Conservation (phyloP, 2,113 vertebrate genomes). For the Amphiprion percula region DNA sequence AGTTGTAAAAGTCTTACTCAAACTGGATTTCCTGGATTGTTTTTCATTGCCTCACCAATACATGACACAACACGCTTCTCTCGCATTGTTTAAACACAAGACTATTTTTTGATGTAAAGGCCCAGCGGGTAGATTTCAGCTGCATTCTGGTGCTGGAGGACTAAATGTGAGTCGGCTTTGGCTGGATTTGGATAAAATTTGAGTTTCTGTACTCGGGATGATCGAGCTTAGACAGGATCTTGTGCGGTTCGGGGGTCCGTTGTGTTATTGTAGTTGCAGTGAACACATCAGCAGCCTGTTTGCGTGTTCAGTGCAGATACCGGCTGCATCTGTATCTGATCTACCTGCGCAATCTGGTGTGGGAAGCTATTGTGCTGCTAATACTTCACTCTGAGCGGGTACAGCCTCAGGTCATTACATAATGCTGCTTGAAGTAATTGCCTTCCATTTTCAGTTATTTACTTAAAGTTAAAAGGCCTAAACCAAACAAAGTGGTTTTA, state of each 20-base stretch:
- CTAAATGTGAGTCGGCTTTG: background rate
- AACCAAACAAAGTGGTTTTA: constrained; percentile 35
- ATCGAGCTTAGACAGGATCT: background rate
- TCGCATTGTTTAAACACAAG: constrained; percentile 4
- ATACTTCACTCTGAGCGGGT: background rate
- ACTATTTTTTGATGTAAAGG: background rate
- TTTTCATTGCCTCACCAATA: background rate
- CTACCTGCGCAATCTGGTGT: background rate
- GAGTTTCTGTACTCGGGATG: background rate
- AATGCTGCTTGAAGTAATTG: background rate
- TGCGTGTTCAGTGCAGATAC: no score
- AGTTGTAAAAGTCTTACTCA: background rate
- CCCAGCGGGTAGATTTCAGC: background rate
- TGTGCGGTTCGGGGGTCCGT: no score
- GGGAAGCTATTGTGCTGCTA: background rate
- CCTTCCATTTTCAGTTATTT: background rate
- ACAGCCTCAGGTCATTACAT: background rate
- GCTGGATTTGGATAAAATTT: constrained; percentile 8
- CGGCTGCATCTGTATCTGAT: background rate
- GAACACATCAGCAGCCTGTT: no score
- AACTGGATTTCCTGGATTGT: background rate
- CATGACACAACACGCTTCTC: background rate
- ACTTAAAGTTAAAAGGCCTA: background rate
- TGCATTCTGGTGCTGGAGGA: background rate
- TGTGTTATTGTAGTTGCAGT: no score